Percentiles rank a stretch among this genome's conserved stretches.
Evolutionary conservation across 1,140 invertebrate genomes (phyloP).

Genomic region (Drosophila kanapiae): DNA sequence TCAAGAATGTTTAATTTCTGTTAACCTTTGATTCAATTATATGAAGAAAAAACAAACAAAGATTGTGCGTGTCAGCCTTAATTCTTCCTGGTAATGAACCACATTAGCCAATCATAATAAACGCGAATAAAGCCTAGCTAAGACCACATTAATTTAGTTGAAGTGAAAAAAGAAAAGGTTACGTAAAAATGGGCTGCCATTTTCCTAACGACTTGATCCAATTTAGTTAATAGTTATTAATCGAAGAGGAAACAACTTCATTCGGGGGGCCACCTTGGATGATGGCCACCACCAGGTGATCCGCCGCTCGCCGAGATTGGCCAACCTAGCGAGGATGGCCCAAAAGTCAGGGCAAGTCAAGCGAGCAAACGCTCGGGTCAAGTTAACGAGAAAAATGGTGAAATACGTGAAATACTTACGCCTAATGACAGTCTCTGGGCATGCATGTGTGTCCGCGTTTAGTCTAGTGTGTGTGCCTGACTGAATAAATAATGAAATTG

Average conservation of each 20-base stretch:
- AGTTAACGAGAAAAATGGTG: conserved; percentile 63
- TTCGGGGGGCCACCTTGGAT: conserved; percentile 24
- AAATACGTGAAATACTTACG: conserved; percentile 42
- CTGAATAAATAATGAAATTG: conserved; percentile 64
- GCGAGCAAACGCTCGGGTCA: conserved; percentile 25
- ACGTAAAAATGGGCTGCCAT: conserved; percentile 7
- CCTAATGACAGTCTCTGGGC: conserved; percentile 35
- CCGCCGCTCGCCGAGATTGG: conserved; percentile 12
- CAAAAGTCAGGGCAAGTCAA: conserved; percentile 52
- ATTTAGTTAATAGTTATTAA: conserved; percentile 66
- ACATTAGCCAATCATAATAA: not conserved
- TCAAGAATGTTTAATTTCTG: not conserved
- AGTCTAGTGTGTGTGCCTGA: conserved; percentile 21
- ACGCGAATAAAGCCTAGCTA: conserved; percentile 6
- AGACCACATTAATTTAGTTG: not conserved
- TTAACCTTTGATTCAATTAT: conserved; percentile 11
- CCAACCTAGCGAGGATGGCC: conserved; percentile 37
- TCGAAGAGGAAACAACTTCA: conserved; percentile 56
- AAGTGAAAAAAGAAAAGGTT: conserved; percentile 11
- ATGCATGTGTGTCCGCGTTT: conserved; percentile 21
- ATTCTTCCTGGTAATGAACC: not conserved
- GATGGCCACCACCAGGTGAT: conserved; percentile 1
- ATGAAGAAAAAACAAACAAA: not conserved
- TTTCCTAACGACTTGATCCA: conserved; percentile 25
- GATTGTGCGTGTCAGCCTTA: conserved; percentile 7